These are phyloP conservation scores for Oenanthe melanoleuca DNA, from an alignment of 2,113 vertebrate genomes.

Conservation along the genomic window DNA sequence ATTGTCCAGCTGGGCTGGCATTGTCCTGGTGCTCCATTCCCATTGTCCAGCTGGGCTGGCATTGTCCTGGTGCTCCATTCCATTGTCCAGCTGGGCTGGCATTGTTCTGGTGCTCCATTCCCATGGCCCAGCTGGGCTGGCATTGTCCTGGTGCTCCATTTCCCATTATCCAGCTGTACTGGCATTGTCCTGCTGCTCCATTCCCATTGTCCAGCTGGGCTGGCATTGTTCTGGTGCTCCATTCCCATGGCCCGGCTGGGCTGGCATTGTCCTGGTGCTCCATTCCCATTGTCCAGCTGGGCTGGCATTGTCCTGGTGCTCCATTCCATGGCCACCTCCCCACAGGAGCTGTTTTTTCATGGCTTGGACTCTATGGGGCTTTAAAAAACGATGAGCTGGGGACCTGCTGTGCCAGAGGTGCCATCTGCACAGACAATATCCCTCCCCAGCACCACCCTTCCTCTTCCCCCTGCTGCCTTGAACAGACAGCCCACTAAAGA, in stretches of 20 bases:
- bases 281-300: too few relatives aligned
- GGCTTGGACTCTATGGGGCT: not conserved
- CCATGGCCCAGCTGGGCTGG: too few relatives aligned
- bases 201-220: too few relatives aligned
- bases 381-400: fast-evolving
- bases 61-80: not conserved
- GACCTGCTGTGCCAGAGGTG: fast-evolving
- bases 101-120: too few relatives aligned
- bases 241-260: not conserved
- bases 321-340: not conserved
- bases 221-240: not conserved
- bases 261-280: too few relatives aligned
- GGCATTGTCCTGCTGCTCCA: not conserved
- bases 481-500: not conserved
- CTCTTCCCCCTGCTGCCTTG: not conserved
- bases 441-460: not conserved
- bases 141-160: too few relatives aligned
- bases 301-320: too few relatives aligned
- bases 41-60: too few relatives aligned
- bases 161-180: not conserved
- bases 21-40: not conserved
- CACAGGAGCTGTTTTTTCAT: not conserved
- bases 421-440: fast-evolving
- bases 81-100: too few relatives aligned
- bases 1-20: not conserved